Percentiles rank a stretch among this genome's conserved stretches.
Evolutionary conservation across 2,113 vertebrate species (phyloP).

Genomic region (Alligator mississippiensis): DNA sequence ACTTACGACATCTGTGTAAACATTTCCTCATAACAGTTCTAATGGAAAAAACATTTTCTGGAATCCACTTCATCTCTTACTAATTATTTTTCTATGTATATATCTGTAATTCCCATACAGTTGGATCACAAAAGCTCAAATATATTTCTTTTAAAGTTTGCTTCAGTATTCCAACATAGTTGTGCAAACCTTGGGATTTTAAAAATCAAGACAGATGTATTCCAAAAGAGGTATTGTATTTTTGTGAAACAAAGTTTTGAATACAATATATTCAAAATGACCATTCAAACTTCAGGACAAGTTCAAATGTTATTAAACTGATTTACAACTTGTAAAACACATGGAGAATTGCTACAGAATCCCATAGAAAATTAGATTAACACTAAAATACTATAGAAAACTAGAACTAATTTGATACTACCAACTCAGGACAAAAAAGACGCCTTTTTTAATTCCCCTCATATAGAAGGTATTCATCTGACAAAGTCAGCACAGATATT

Average conservation of each 20-base stretch:
- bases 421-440: background rate
- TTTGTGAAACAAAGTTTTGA: background rate
- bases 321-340: fast-evolving
- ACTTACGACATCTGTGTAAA: conserved; percentile 79
- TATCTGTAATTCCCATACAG: background rate
- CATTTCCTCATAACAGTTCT: conserved; percentile 1
- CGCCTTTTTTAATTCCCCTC: background rate
- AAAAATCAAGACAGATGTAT: background rate
- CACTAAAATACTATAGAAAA: background rate
- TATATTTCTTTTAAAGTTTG: conserved; percentile 5
- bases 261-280: background rate
- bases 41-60: conserved; percentile 27
- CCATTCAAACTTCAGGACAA: background rate
- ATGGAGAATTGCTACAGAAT: background rate
- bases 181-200: conserved; percentile 12
- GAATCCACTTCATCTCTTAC: background rate
- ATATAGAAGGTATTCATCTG: background rate
- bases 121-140: background rate
- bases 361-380: too few species aligned
- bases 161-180: background rate
- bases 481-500: background rate
- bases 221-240: background rate
- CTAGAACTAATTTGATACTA: background rate
- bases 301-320: background rate
- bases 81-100: background rate